Evolutionary conservation across 1,140 invertebrate species (phyloP).

Genomic region (Pogonomyrmex barbatus): DNA sequence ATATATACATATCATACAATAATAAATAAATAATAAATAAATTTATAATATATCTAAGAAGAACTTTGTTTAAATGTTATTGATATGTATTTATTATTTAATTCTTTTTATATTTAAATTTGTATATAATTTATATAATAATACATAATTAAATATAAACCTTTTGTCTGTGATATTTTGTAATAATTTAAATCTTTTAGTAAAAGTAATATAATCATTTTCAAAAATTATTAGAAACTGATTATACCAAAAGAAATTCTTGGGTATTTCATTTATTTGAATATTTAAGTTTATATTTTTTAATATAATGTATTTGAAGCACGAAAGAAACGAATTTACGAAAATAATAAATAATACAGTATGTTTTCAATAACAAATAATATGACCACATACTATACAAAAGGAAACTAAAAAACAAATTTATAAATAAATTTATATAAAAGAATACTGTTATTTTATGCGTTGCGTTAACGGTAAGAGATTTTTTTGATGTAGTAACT

Average conservation of each 20-base stretch:
- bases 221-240: background rate
- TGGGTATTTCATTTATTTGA: background rate
- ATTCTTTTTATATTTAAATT: no score
- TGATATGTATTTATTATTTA: no score
- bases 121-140: no score
- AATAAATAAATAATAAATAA: no score
- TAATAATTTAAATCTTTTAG: background rate
- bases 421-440: background rate
- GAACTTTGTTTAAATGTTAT: no score
- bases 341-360: background rate
- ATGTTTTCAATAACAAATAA: background rate
- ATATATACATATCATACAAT: no score
- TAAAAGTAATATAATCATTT: background rate
- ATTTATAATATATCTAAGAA: no score
- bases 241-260: background rate
- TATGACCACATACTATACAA: background rate
- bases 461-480: background rate
- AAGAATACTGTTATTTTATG: background rate
- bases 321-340: background rate
- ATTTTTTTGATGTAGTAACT: slow-evolving; percentile 1
- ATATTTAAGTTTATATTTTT: slow-evolving; percentile 7
- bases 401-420: background rate
- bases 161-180: background rate
- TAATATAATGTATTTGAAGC: background rate
- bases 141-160: no score